Evolutionary conservation across 2,888 invertebrate species (phyloP).

Genomic region (Chrysomela aeneicollis): DNA sequence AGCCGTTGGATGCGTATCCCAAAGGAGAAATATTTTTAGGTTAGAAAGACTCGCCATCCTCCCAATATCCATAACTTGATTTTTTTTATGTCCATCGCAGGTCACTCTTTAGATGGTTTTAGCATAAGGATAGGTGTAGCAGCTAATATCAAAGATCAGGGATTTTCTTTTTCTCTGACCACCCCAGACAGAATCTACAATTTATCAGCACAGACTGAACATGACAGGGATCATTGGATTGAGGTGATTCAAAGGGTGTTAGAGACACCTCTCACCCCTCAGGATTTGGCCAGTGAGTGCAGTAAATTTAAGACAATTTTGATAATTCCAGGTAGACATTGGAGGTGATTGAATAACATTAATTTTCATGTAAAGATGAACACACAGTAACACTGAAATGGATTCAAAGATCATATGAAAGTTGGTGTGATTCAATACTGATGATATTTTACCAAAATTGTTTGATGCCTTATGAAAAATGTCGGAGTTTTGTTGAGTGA

Average conservation of each 20-base stretch:
- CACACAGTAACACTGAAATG: too few relatives aligned
- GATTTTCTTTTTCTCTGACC: conserved; percentile 81
- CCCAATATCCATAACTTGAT: too few relatives aligned
- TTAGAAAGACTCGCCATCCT: too few relatives aligned
- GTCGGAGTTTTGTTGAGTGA: too few relatives aligned
- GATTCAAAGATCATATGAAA: too few relatives aligned
- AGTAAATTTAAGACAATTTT: background rate
- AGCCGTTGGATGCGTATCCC: conserved; percentile 85
- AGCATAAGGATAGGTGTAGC: conserved; percentile 74
- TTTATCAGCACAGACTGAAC: conserved; percentile 77
- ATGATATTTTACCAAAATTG: too few relatives aligned
- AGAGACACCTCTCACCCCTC: conserved; percentile 78
- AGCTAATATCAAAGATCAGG: conserved; percentile 75
- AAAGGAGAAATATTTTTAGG: conserved; percentile 92
- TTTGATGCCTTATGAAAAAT: too few relatives aligned
- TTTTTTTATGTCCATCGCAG: conserved; percentile 55
- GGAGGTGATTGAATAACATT: too few relatives aligned
- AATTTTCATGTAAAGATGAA: too few relatives aligned
- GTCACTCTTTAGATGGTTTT: conserved; percentile 79
- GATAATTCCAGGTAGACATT: too few relatives aligned
- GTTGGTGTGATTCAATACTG: too few relatives aligned
- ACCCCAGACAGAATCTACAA: conserved; percentile 82
- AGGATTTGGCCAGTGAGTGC: conserved; percentile 77
- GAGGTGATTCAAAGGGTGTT: conserved; percentile 77
- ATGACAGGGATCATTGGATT: conserved; percentile 84